Evolutionary conservation across 2,888 invertebrate genomes (phyloP), one percentile per base, ranked within the genome.

Genomic region (Petrophora chlorosata): DNA sequence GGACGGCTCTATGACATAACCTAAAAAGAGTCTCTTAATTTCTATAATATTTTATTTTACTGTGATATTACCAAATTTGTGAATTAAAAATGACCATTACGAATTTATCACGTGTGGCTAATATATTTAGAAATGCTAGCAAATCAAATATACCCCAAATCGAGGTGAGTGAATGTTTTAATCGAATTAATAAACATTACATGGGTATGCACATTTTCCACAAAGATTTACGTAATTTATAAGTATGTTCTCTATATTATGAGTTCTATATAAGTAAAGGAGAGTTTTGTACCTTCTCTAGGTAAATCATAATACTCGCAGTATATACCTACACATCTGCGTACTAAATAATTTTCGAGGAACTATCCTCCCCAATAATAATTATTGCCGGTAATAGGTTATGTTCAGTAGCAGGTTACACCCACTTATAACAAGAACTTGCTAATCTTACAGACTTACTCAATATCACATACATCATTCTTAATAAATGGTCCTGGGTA

Each of bases 71-170:
- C 63, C 56, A 65, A 53, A 56, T 50, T 52, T 50, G 39, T 56
- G 7, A 49, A 39, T 46, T 28, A 30, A 83, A 64, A 66, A 89
- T 89, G 88, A 85, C 89, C 19, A 70, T 87, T 59, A 62, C 74
- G 42, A 85, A 79, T 60, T 59, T 85, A 44, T 63, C 80, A 54
- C 78, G 85, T 35, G 54, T 78, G 53, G 51, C 70, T 33, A 79
- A 76, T 55, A 43, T 75, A 42, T 53, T 82, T 7, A 79, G 64
- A 54, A 60, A 70, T 61, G 52, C 70, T 7, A 79, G 71, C 22
- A 85, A 79, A 63, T 55, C 65, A 23, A 70, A 66, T 53, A 38
- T 73, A 16, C 65, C 67, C 36, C 80, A 84, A 71, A 61, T 76
- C 48, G 70, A 83, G 79, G 87, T 87, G 70, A 64, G 42, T 34